Conservation (phyloP, 2,888 invertebrate species). For the Helobdella robusta region DNA sequence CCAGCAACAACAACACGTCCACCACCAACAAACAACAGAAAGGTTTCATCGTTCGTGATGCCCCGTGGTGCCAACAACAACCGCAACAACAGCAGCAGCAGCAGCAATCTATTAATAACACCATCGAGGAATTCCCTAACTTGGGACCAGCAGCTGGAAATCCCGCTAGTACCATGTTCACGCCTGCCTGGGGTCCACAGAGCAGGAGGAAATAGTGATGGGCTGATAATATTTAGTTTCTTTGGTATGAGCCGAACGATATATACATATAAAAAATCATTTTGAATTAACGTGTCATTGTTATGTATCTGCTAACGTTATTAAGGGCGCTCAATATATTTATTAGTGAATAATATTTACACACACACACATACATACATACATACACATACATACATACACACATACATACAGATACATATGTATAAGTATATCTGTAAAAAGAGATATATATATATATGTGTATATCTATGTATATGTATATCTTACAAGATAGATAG, state of each 20-base stretch:
- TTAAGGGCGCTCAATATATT: background rate
- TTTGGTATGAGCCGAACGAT: too few species aligned
- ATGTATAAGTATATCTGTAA: too few species aligned
- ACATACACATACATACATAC: too few species aligned
- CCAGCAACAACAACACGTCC: conserved; percentile 4
- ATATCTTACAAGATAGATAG: background rate
- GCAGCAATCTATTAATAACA: conserved; percentile 43
- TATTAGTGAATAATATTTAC: background rate
- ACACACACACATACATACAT: too few species aligned
- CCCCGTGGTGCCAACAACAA: conserved; percentile 45
- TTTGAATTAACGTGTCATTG: background rate
- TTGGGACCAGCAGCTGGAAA: conserved; percentile 15
- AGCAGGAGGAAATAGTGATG: conserved; percentile 20
- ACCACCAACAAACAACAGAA: background rate
- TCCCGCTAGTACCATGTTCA: background rate
- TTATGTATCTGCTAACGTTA: background rate
- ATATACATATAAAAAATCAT: background rate
- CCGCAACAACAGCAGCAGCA: conserved; percentile 27
- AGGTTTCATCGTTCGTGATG: conserved; percentile 46
- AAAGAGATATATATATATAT: background rate
- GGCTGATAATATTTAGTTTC: too few species aligned
- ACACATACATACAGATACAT: too few species aligned
- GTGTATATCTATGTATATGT: too few species aligned
- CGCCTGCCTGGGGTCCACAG: conserved; percentile 31
- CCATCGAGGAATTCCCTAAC: conserved; percentile 49